These are phyloP conservation scores for Emydocephalus ijimae DNA, from an alignment of 2,113 vertebrate genomes.

Conservation along the genomic window DNA sequence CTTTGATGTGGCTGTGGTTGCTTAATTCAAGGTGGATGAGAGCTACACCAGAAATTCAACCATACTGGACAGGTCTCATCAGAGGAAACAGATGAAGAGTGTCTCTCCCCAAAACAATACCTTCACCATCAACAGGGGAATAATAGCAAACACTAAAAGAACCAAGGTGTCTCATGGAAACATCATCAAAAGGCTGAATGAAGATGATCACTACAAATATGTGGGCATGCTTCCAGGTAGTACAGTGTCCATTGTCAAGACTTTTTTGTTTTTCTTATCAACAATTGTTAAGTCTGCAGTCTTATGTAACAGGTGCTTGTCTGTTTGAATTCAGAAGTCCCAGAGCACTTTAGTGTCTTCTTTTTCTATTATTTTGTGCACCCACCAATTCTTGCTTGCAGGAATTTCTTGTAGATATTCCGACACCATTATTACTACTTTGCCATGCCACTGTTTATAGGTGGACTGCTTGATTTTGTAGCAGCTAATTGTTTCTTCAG, in stretches of 20 bases:
- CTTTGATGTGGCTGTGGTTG: not conserved
- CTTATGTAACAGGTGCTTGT: not conserved
- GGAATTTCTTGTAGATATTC: not conserved
- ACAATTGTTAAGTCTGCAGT: not conserved
- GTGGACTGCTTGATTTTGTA: not conserved
- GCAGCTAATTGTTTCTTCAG: not conserved
- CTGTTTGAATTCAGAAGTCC: not conserved
- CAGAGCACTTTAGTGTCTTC: not conserved
- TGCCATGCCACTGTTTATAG: not conserved
- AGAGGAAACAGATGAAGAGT: not conserved
- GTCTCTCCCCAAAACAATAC: not conserved
- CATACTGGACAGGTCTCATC: not conserved
- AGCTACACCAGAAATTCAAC: not conserved
- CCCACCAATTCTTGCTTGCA: not conserved
- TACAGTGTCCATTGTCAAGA: not conserved
- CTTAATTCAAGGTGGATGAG: not conserved
- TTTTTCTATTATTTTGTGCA: not conserved
- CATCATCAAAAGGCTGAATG: not conserved
- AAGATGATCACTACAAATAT: not conserved
- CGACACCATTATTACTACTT: not conserved
- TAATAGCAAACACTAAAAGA: not conserved
- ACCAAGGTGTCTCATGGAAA: not conserved
- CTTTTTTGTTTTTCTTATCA: not conserved
- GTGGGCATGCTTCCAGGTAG: not conserved
- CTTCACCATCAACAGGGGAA: not conserved